Percentiles rank a stretch among this genome's conserved stretches.
phyloP scores from a whole-genome alignment of 2,113 vertebrate species.

The Vulpes lagopus region DNA sequence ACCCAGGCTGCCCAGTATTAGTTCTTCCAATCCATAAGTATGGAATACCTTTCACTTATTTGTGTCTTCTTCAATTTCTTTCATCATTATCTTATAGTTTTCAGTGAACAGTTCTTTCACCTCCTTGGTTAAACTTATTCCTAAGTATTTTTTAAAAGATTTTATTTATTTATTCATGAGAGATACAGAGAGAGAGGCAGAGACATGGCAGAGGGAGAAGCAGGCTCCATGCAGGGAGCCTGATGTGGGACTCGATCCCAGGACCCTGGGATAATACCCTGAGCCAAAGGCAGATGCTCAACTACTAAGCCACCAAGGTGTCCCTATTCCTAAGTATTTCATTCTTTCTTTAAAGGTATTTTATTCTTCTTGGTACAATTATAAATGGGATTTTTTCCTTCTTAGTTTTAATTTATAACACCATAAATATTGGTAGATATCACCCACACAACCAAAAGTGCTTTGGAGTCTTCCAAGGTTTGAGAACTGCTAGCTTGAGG shows the following conservation, averaged over 20 bases:
- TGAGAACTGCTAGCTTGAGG: background rate
- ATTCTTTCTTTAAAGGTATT: background rate
- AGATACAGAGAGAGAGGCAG: no score
- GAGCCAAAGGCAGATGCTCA: no score
- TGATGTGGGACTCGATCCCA: no score
- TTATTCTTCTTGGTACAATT: background rate
- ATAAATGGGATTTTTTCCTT: background rate
- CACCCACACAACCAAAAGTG: background rate
- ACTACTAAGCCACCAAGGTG: no score
- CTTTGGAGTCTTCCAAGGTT: constrained; percentile 12
- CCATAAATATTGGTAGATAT: background rate
- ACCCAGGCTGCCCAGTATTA: no score
- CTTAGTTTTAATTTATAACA: background rate
- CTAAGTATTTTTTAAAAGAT: background rate
- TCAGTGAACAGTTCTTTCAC: background rate
- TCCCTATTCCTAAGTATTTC: background rate
- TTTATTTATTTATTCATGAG: no score
- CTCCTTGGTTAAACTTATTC: background rate
- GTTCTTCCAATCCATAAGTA: background rate
- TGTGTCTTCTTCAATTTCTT: background rate
- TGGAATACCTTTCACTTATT: background rate
- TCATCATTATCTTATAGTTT: background rate
- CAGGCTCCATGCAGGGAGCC: no score
- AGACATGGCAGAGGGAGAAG: no score
- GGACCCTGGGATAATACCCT: no score